These are phyloP conservation scores for Masnerella sp. DNA, from an alignment of 2,888 invertebrate species.

Conservation along the genomic window DNA sequence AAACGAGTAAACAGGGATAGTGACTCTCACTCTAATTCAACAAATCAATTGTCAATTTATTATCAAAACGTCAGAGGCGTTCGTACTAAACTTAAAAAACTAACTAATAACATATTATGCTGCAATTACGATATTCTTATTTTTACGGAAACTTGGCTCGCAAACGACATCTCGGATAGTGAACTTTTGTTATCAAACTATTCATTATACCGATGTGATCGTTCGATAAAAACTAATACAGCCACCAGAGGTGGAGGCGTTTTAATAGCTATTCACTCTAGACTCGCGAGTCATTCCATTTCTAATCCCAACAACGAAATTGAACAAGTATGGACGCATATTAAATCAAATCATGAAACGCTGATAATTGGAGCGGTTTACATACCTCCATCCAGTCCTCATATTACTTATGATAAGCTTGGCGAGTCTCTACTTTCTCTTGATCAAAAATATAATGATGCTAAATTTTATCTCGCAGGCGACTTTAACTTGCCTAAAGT, in stretches of 20 bases:
- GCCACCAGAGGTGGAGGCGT: background rate
- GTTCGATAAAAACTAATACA: background rate
- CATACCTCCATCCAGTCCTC: background rate
- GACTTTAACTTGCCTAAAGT: conserved; percentile 3
- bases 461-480: background rate
- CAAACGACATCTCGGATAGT: background rate
- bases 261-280: background rate
- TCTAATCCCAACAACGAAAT: background rate
- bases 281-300: background rate
- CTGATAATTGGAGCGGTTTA: background rate
- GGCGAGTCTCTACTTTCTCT: background rate
- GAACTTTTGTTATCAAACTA: background rate
- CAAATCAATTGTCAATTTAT: background rate
- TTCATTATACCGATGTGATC: background rate
- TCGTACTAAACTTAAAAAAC: background rate
- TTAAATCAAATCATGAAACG: background rate
- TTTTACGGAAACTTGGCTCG: background rate
- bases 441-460: too few relatives aligned
- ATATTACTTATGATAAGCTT: background rate
- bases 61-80: background rate
- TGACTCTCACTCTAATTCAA: background rate
- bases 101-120: background rate
- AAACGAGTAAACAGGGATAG: background rate
- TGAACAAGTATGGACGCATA: background rate
- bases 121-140: background rate